Base-by-base conservation (phyloP, 2,113 vertebrate genomes). In the Myrmophylax atrothorax region DNA sequence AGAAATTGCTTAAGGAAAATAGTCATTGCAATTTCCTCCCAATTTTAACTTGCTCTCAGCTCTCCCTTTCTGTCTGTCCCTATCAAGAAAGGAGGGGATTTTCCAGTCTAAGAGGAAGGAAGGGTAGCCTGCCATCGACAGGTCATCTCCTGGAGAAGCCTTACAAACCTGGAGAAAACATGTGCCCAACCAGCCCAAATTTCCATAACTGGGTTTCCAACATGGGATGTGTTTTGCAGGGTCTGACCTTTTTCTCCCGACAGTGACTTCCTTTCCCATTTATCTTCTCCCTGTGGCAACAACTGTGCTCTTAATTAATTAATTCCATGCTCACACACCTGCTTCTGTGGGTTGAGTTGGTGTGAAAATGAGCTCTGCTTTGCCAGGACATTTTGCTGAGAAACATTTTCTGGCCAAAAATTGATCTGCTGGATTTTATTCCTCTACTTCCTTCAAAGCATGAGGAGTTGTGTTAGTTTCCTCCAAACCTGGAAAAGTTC, bases 141-240 rank as follows among this genome's bases (percentile, higher is more conserved):
- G 56, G 53, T 38, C 50, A 14, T 16, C 2, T 4, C 25, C 8
- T 0, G 2, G 50, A 0, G 4, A 73, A 49, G 10, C 7, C 7
- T n/a, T 44, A 22, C 26, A 60, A 18, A 56, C 67, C 28, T 40
- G 67, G 35, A 42, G 70, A 26, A 59, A 42, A 46, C 0, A 0
- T 28, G 13, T 33, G 18, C 38, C 23, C 25, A n/a, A 4, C 3
- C 62, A 50, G 29, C 38, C 58, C 5, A 0, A 6, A 7, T 37
- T 40, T 68, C 68, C 70, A 9, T 1, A 0, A 3, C 18, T 4
- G 47, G 18, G 26, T 35, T 76, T 18, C 23, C 37, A 42, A 0
- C 1, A 1, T n/a, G 40, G 40, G 55, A 25, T 5, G 7, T 3
- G 5, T 33, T 29, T 68, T 52, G 20, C 38, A 44, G 37, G 37